Evolutionary conservation across 2,888 invertebrate species (phyloP).

Genomic region (Amiota mariae): DNA sequence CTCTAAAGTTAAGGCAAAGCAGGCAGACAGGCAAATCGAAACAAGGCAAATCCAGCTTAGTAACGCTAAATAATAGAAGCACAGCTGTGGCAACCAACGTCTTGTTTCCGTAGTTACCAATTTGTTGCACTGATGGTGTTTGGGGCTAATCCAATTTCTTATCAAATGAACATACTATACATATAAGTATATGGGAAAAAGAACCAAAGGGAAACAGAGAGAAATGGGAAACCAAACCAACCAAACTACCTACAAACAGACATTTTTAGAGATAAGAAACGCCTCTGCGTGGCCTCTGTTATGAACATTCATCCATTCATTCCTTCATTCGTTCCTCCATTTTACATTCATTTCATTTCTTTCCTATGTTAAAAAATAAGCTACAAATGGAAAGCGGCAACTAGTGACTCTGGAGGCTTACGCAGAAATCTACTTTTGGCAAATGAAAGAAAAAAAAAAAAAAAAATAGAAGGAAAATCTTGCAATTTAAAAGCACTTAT

Average conservation of each 20-base stretch:
- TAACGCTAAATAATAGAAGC: constrained; percentile 8
- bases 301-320: neutral
- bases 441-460: neutral
- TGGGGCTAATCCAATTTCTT: constrained; percentile 23
- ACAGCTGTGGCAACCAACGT: constrained; percentile 38
- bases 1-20: too few species aligned
- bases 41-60: neutral
- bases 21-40: too few species aligned
- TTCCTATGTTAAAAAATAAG: neutral
- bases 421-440: constrained; percentile 21
- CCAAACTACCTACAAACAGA: neutral
- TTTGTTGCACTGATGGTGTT: constrained; percentile 8
- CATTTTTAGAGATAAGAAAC: constrained; percentile 23
- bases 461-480: too few species aligned
- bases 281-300: constrained; percentile 19
- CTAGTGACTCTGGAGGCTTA: constrained; percentile 1
- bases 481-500: constrained; percentile 26
- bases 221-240: neutral
- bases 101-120: constrained; percentile 14
- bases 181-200: neutral
- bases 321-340: neutral
- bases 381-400: neutral
- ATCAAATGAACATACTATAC: neutral
- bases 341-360: constrained; percentile 10
- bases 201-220: neutral